Conservation (phyloP, 2,113 vertebrate genomes). For the Xiphias gladius region DNA sequence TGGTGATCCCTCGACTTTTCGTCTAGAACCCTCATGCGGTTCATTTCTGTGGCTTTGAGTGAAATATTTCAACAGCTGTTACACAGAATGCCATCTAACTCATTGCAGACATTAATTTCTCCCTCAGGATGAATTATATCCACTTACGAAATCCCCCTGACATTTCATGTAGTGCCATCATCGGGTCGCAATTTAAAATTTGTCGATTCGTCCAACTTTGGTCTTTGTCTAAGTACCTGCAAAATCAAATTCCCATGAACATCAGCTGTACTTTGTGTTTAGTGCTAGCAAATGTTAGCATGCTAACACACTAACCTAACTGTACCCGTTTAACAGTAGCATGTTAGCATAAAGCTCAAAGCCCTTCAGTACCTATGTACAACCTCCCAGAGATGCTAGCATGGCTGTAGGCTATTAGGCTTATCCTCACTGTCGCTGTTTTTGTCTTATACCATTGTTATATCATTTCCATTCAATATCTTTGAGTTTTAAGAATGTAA, state of each 20-base stretch:
- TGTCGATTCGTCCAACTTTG: neutral
- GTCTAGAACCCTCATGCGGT: neutral
- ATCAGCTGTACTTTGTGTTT: neutral
- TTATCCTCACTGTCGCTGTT: neutral
- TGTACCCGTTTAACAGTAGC: neutral
- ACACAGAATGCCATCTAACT: neutral
- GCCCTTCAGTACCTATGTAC: neutral
- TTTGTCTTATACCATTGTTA: neutral
- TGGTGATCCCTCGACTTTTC: neutral
- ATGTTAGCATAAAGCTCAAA: neutral
- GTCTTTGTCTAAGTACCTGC: neutral
- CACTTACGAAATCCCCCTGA: neutral
- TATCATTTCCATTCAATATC: no score
- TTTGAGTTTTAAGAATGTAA: neutral
- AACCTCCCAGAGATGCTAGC: neutral
- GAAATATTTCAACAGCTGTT: no score
- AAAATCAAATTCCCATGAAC: neutral
- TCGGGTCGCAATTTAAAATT: neutral
- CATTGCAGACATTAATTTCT: neutral
- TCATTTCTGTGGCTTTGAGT: neutral
- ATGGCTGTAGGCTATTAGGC: neutral
- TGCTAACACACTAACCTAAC: neutral
- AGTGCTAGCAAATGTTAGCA: neutral
- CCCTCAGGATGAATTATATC: neutral
- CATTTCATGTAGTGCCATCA: no score